These are phyloP conservation scores for Centropristis striata DNA, from an alignment of 2,113 vertebrate genomes.

Conservation along the genomic window DNA sequence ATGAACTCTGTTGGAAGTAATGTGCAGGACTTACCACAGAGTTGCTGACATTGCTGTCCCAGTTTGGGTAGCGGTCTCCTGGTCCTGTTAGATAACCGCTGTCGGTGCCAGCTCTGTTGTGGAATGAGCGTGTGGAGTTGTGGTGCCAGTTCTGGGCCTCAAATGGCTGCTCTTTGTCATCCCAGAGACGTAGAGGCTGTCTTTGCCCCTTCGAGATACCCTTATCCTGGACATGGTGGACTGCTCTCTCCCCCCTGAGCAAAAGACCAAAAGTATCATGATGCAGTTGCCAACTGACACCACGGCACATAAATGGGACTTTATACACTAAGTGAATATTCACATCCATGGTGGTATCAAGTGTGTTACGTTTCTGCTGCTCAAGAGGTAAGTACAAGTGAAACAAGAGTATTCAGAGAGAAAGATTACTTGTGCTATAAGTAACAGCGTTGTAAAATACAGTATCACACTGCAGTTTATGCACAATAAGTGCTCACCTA, in stretches of 20 bases:
- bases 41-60: constrained; percentile 79
- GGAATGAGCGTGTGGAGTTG: constrained; percentile 73
- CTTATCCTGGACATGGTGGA: constrained; percentile 86
- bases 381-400: no score
- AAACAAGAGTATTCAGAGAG: no score
- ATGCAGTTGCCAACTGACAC: background rate
- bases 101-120: constrained; percentile 80
- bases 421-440: no score
- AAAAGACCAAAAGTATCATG: constrained; percentile 20
- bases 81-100: constrained; percentile 80
- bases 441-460: no score
- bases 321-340: background rate
- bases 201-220: constrained; percentile 85
- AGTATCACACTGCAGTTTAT: no score
- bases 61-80: constrained; percentile 80
- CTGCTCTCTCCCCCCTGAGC: constrained; percentile 82
- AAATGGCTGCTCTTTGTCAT: constrained; percentile 86
- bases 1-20: background rate
- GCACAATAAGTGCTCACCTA: constrained; percentile 85
- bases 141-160: constrained; percentile 89
- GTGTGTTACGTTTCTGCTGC: no score
- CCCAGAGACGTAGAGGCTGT: constrained; percentile 85
- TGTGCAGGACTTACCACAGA: constrained; percentile 72
- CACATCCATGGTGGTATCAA: no score
- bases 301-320: background rate